Conservation (phyloP, 2,113 vertebrate genomes). For the Chauna torquata region DNA sequence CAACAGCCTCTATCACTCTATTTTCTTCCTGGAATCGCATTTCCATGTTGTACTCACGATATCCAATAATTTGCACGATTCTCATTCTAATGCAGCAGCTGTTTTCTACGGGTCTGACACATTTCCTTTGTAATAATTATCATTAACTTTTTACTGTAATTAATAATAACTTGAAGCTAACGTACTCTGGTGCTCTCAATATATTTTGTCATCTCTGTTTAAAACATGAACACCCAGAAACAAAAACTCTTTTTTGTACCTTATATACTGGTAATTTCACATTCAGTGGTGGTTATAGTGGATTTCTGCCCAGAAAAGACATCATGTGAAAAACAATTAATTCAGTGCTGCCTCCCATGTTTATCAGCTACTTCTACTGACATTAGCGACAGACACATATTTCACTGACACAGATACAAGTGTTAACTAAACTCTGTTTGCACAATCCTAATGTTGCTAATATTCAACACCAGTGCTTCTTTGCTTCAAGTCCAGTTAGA, state of each 20-base stretch:
- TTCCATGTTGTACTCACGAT: not conserved
- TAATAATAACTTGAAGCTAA: not conserved
- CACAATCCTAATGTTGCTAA: not conserved
- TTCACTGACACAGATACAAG: not conserved
- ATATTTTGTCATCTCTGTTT: not conserved
- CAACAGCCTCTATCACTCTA: not conserved
- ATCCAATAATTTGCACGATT: not conserved
- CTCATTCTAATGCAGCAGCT: not conserved
- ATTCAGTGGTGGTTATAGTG: not conserved
- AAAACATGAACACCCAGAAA: not conserved
- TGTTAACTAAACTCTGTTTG: not conserved
- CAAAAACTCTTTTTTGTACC: not conserved
- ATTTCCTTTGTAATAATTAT: not conserved
- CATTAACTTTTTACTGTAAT: not conserved
- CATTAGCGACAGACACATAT: rapidly evolving
- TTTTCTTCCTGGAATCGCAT: not conserved
- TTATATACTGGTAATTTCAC: not conserved
- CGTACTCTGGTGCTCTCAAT: not conserved
- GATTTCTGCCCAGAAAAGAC: not conserved
- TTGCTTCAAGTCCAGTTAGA: not conserved
- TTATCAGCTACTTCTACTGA: not conserved
- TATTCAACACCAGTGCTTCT: rapidly evolving
- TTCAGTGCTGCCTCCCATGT: not conserved
- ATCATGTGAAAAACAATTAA: not conserved
- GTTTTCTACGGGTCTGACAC: not conserved